Evolutionary conservation across 2,113 vertebrate genomes (phyloP).

Genomic region (Otocyon megalotis): DNA sequence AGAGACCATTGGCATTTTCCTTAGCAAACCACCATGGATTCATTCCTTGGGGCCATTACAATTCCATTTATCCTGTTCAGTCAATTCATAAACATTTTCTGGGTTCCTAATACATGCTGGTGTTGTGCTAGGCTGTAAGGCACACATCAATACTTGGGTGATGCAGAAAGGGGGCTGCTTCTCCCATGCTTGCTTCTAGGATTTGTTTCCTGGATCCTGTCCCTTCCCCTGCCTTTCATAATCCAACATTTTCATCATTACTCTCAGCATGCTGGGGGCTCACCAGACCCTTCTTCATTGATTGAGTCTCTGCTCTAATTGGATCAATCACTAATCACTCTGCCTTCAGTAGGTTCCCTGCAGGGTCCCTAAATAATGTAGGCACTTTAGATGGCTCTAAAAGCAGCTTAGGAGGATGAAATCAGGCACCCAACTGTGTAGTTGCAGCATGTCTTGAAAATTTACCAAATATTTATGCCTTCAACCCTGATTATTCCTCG

Average conservation of each 20-base stretch:
- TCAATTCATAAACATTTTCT: too few relatives aligned
- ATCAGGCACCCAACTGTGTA: not conserved
- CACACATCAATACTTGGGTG: accelerated
- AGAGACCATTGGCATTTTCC: not conserved
- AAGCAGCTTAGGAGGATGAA: slow-evolving; percentile 59
- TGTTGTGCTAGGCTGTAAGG: not conserved
- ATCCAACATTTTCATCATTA: not conserved
- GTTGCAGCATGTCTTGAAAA: not conserved
- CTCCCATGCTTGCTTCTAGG: not conserved
- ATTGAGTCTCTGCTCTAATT: slow-evolving; percentile 49
- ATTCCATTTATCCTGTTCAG: not conserved
- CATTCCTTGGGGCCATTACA: not conserved
- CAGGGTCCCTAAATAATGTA: slow-evolving; percentile 56
- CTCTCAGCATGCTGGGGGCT: not conserved
- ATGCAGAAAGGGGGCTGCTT: not conserved
- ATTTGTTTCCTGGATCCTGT: not conserved
- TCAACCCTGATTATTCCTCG: not conserved
- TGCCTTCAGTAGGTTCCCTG: slow-evolving; percentile 22
- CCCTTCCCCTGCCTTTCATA: not conserved
- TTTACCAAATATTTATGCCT: slow-evolving; percentile 31
- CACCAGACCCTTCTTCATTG: not conserved
- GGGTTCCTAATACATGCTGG: not conserved
- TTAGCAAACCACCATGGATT: not conserved
- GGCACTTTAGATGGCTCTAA: slow-evolving; percentile 2
- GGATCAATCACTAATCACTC: slow-evolving; percentile 50